These are phyloP conservation scores for Ectropis grisescens DNA, from an alignment of 1,140 invertebrate species.

Conservation along the genomic window DNA sequence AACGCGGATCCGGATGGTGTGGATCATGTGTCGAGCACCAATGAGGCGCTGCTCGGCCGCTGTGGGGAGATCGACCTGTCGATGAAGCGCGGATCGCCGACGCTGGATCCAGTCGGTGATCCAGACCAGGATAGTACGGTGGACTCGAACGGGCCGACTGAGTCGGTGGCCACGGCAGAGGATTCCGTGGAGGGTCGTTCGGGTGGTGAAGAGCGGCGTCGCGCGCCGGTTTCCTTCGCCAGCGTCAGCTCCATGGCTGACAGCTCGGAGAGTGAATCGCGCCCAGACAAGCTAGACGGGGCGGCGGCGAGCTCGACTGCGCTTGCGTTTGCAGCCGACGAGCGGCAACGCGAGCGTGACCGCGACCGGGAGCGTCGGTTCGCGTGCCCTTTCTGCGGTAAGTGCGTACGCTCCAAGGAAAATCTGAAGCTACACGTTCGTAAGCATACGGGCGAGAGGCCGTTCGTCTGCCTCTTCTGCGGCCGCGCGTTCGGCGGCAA, in stretches of 20 bases:
- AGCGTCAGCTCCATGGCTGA: conserved; percentile 65
- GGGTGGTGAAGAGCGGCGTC: conserved; percentile 45
- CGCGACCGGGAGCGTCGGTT: conserved; percentile 79
- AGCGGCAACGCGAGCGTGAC: conserved; percentile 76
- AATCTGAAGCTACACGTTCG: conserved; percentile 90
- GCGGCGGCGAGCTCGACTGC: conserved; percentile 73
- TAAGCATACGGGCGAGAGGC: conserved; percentile 89
- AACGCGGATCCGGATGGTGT: conserved; percentile 65
- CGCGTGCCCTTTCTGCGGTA: conserved; percentile 90
- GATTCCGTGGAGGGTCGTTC: conserved; percentile 50
- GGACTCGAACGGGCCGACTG: conserved; percentile 70
- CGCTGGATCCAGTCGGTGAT: conserved; percentile 53
- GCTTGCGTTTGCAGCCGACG: conserved; percentile 75
- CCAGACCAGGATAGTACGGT: conserved; percentile 79
- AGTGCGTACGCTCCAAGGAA: conserved; percentile 89
- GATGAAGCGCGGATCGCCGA: conserved; percentile 42
- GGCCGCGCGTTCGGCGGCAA: conserved; percentile 89
- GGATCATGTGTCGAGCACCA: conserved; percentile 81
- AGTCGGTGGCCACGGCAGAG: conserved; percentile 54
- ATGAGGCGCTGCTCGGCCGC: conserved; percentile 73
- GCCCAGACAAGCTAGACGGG: conserved; percentile 47
- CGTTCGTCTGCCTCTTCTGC: conserved; percentile 90
- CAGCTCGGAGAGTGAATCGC: conserved; percentile 55
- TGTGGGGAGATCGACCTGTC: conserved; percentile 67
- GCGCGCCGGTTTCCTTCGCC: conserved; percentile 59